Conservation (phyloP, 2,113 vertebrate genomes). For the Stercorarius parasiticus region DNA sequence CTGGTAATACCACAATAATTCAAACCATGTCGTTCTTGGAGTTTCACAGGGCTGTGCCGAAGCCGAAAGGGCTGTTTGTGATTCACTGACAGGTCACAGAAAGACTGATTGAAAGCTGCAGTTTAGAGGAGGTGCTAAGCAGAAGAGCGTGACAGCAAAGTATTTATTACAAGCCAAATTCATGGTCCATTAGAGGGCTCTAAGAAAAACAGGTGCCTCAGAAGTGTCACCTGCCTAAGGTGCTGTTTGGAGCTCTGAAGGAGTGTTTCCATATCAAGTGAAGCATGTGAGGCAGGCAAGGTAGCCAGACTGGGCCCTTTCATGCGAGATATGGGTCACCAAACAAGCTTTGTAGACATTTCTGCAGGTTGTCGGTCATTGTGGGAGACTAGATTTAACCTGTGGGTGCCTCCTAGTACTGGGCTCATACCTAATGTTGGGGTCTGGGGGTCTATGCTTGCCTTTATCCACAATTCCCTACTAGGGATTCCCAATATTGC, state of each 20-base stretch:
- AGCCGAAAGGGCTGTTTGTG: neutral
- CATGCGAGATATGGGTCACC: fast-evolving
- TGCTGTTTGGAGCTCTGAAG: neutral
- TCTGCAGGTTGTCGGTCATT: neutral
- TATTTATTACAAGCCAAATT: neutral
- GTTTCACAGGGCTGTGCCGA: neutral
- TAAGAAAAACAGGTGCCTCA: fast-evolving
- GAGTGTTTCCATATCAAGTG: neutral
- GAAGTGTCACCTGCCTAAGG: neutral
- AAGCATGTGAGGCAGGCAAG: neutral
- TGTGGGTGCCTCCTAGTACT: neutral
- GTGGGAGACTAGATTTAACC: neutral
- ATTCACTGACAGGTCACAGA: fast-evolving
- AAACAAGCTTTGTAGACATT: neutral
- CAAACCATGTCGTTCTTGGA: fast-evolving
- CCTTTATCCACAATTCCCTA: neutral
- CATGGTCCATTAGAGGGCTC: neutral
- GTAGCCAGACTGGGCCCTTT: neutral
- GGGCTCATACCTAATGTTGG: fast-evolving
- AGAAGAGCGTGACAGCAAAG: fast-evolving
- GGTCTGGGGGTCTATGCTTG: neutral
- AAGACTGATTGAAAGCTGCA: neutral
- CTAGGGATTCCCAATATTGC: neutral
- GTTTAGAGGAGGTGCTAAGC: neutral
- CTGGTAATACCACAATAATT: too few relatives aligned